These are phyloP conservation scores for Rallus limicola DNA, from an alignment of 2,113 vertebrate genomes.

Conservation along the genomic window DNA sequence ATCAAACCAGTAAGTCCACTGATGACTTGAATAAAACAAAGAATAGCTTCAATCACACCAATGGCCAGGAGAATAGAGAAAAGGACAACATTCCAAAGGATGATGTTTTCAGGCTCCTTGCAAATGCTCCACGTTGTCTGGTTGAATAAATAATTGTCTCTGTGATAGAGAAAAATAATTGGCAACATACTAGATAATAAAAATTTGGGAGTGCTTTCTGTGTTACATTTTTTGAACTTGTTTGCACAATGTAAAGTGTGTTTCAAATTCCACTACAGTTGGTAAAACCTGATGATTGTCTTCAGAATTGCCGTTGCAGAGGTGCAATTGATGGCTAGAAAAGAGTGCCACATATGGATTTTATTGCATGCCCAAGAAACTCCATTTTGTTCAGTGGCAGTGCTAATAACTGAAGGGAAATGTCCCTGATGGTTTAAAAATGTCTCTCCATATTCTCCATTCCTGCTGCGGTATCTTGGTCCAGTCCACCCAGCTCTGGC, in stretches of 20 bases:
- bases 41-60: conserved; percentile 74
- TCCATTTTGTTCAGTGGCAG: not conserved
- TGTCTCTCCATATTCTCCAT: not conserved
- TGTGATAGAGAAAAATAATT: not conserved
- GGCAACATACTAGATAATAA: not conserved
- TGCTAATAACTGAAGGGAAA: not conserved
- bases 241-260: not conserved
- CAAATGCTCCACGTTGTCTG: conserved; percentile 76
- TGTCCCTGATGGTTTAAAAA: not conserved
- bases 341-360: not conserved
- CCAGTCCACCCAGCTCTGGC: not conserved
- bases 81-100: conserved; percentile 81
- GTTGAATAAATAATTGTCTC: conserved; percentile 80
- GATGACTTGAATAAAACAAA: conserved; percentile 83
- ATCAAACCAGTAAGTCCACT: conserved; percentile 81
- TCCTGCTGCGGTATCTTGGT: not conserved
- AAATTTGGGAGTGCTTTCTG: not conserved
- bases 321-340: not conserved
- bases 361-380: not conserved
- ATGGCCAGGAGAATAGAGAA: conserved; percentile 82
- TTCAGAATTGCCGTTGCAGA: not conserved
- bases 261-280: not conserved
- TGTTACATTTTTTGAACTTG: not conserved
- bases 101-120: conserved; percentile 68
- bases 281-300: not conserved